Base-by-base conservation (phyloP, 2,797 vertebrate genomes). In the Odontamblyopus lacepedii region DNA sequence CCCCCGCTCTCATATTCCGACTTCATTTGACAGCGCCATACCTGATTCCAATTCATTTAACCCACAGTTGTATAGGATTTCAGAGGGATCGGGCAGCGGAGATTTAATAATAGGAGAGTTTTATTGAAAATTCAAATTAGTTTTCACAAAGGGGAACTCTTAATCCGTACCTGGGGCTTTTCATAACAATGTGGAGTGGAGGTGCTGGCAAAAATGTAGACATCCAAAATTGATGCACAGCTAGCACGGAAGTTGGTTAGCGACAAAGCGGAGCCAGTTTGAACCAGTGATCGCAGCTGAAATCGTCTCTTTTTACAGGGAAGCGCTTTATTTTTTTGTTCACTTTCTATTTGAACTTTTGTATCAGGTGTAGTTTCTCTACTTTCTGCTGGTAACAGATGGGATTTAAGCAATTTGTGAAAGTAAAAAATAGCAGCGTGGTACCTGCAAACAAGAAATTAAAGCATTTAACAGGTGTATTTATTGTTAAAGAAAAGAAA, bases 61-160 rank as follows among this genome's bases (percentile, higher is more conserved):
- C 64, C 44, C 15, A 9, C n/a, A 32, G 35, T 44, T 23, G 35
- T 63, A 26, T 19, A 27, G 7, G n/a, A 64, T 44, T 38, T 64
- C n/a, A 26, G 63, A 44, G 44, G 18, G 38, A 19, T 64, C 12
- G 35, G 11, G 3, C n/a, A 7, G 41, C 13, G 5, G 50, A 50
- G 41, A 16, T 50, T 60, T 30, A 18, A 48, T 65, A 29, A 50
- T 65, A 26, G 5, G 23, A n/a, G 61, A 59, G 26, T 29, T 23
- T 32, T 32, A 30, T 61, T 61, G 59, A 61, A 59, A 59, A 59
- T 59, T 32, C 59, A 61, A 61, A 61, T 61, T 7, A 38, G 19
- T 63, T 35, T 38, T 35, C 59, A 61, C 59, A 30, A 61, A 61
- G 16, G 27, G 29, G 59, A 61, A 16, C 27, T 32, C 61, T 41